Evolutionary conservation across 2,113 vertebrate genomes (phyloP), one percentile per base, ranked within the genome.

Genomic region (Poeciliopsis turrubarensis): DNA sequence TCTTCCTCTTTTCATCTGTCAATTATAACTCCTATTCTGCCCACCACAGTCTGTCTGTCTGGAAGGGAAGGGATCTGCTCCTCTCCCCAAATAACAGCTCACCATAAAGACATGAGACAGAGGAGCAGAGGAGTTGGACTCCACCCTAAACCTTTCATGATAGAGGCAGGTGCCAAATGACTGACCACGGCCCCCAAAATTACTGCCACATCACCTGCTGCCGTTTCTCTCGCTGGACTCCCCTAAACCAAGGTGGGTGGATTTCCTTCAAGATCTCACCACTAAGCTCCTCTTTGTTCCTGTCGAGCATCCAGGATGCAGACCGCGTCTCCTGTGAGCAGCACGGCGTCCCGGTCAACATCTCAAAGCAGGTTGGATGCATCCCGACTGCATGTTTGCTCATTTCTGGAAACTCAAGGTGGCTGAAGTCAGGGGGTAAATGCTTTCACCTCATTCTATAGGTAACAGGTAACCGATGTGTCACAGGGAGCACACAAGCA

Each of bases 161-260:
- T 22, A 84, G 83, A 83, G 72, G 44, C 57, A 74, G 60, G 60
- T 19, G 85, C 87, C 87, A 90, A 85, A 83, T 83, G 67, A 76
- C 60, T 73, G 74, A 82, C 73, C 61, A 39, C 62, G 4, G 29
- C 9, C 34, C 11, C 34, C 32, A 25, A 60, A 87, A 84, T 80
- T 9, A 77, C 77, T 77, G 84, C 89, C 86, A 87, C 89, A 89
- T 88, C 87, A 84, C 86, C 87, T 86, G 84, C 73, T 77, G 82
- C 80, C 83, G 61, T 80, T 72, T 68, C 80, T 69, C 27, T 3
- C 2, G 1, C 60, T 60, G 51, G 62, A 17, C 29, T 77, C 31
- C 32, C 62, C 22, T 29, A 72, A 84, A 75, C 71, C 60, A 14
- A 62, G 7, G 10, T 4, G 0, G 13, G 39, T 47, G 77, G 73